These are phyloP conservation scores for Polia nebulosa DNA, from an alignment of 2,888 invertebrate genomes.

Conservation along the genomic window DNA sequence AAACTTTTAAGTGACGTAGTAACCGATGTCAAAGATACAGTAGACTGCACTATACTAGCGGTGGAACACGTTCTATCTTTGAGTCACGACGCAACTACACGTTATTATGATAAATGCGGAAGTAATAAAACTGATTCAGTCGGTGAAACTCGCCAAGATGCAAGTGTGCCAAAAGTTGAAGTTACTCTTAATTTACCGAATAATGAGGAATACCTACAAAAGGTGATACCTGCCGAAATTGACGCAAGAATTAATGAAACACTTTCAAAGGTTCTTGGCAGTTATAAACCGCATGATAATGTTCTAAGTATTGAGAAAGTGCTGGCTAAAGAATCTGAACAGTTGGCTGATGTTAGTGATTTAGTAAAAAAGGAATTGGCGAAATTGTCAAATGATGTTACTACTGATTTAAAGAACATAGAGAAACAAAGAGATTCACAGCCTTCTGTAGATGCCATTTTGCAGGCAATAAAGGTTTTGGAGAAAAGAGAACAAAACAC, in stretches of 20 bases:
- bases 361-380: constrained; percentile 76
- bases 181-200: constrained; percentile 38
- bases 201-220: constrained; percentile 46
- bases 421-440: constrained; percentile 58
- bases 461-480: constrained; percentile 74
- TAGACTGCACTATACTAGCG: constrained; percentile 83
- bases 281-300: constrained; percentile 57
- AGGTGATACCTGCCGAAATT: constrained; percentile 51
- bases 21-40: constrained; percentile 80
- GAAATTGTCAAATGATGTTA: constrained; percentile 74
- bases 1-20: constrained; percentile 81
- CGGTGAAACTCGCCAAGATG: constrained; percentile 20
- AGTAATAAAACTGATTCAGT: constrained; percentile 39
- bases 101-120: constrained; percentile 64
- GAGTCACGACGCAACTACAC: constrained; percentile 57
- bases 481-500: constrained; percentile 73
- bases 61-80: constrained; percentile 78
- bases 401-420: constrained; percentile 65
- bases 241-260: constrained; percentile 63
- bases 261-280: constrained; percentile 48
- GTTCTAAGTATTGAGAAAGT: constrained; percentile 67
- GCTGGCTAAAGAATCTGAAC: constrained; percentile 73
- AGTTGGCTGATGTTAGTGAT: constrained; percentile 73
- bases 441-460: constrained; percentile 72
- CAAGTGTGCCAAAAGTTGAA: constrained; percentile 33